These are phyloP conservation scores for Atopsyche davidsoni DNA, from an alignment of 1,140 invertebrate genomes.

Conservation along the genomic window DNA sequence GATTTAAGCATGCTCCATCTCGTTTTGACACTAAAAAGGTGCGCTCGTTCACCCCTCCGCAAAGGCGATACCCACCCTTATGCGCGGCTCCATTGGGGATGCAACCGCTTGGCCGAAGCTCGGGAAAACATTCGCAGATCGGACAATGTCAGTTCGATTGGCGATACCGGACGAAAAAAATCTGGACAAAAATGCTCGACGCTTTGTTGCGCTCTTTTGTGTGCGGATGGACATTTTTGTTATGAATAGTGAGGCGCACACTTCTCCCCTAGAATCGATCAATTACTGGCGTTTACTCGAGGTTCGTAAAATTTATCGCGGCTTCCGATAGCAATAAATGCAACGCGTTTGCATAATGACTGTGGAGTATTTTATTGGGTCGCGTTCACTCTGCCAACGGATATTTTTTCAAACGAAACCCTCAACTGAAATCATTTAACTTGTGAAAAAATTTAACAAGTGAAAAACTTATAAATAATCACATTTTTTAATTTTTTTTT, in stretches of 20 bases:
- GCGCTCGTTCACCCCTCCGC: conserved; percentile 7
- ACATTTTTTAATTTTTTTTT: too few relatives aligned
- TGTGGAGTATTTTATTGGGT: too few relatives aligned
- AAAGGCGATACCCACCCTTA: neutral
- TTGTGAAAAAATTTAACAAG: too few relatives aligned
- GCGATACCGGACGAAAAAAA: conserved; percentile 17
- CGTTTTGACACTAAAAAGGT: conserved; percentile 20
- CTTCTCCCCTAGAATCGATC: conserved; percentile 13
- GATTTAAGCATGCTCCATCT: conserved; percentile 16
- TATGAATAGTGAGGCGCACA: neutral
- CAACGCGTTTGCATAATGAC: neutral
- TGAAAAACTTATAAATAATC: too few relatives aligned
- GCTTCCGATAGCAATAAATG: too few relatives aligned
- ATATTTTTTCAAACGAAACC: too few relatives aligned
- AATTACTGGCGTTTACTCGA: conserved; percentile 20
- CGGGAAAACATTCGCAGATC: neutral
- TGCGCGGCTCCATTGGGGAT: neutral
- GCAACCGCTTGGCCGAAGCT: neutral
- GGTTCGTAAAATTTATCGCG: too few relatives aligned
- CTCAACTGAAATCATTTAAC: too few relatives aligned
- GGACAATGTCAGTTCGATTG: conserved; percentile 17
- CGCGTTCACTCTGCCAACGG: too few relatives aligned
- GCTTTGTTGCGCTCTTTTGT: conserved; percentile 19
- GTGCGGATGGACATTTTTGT: neutral
- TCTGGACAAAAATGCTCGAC: conserved; percentile 22